phyloP scores from a whole-genome alignment of 2,888 invertebrate genomes.

The Phyllotreta cruciferae region DNA sequence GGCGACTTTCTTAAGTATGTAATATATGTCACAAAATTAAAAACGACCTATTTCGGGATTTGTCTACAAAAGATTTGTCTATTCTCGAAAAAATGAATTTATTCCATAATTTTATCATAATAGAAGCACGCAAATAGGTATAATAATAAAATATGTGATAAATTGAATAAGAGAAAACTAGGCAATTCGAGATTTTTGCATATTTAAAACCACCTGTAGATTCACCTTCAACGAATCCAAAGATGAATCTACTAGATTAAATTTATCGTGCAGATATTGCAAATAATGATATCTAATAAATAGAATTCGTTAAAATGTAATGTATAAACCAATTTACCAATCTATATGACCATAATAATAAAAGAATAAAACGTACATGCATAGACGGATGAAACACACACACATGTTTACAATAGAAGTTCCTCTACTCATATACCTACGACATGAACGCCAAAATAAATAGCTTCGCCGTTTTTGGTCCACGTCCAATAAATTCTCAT shows the following conservation, averaged over 20 bases:
- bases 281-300: no score
- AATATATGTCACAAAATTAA: no score
- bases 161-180: slow-evolving; percentile 3
- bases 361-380: neutral
- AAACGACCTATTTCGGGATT: no score
- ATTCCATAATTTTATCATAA: no score
- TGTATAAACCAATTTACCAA: no score
- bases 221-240: no score
- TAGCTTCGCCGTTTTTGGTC: slow-evolving; percentile 29
- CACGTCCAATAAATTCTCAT: slow-evolving; percentile 36
- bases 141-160: neutral
- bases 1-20: no score
- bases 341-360: neutral
- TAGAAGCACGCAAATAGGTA: slow-evolving; percentile 12
- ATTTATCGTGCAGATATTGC: no score
- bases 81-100: no score
- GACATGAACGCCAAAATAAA: neutral
- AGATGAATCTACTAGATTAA: no score
- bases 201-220: neutral
- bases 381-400: slow-evolving; percentile 4
- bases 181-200: slow-evolving; percentile 1
- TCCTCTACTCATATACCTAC: slow-evolving; percentile 15
- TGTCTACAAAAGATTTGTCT: no score
- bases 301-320: no score
- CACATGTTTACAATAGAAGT: slow-evolving; percentile 11